Evolutionary conservation across 1,140 invertebrate genomes (phyloP), one percentile per base, ranked within the genome.

Genomic region (Drosophila sp.): DNA sequence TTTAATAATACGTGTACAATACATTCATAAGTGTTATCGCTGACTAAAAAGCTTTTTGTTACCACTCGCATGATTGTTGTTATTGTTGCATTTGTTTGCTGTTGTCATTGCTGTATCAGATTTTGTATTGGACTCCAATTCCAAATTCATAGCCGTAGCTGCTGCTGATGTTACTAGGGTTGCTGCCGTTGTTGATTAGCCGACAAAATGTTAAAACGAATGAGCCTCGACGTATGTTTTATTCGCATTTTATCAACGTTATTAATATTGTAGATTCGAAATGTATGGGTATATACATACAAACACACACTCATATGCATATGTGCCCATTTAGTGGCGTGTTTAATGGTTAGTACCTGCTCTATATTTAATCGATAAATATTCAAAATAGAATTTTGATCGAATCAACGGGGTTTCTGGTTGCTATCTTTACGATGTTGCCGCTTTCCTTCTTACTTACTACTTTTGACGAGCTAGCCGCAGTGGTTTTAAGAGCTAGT

Each of bases 21-120:
- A 70, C 75, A 85, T 81, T 76, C 82, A 86, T 76, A 79, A 86
- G 82, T 86, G 82, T 86, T 86, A 86, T 86, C 82, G 82, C 83
- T 82, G 83, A 87, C 82, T 86, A 86, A 86, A 86, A 86, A 86
- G 82, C 82, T 86, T 87, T 86, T 82, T 85, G 83, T 85, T 85
- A 83, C 82, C 82, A 69, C 74, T 86, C 78, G 62, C 66, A 32
- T 69, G 70, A 70, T 77, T 77, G 75, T 65, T 75, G 73, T 55
- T 76, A 65, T 78, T 72, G 54, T 50, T 65, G 71, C 78, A 79
- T 82, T 70, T 86, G 82, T 86, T 61, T 82, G 70, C 79, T 66
- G 70, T 79, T 86, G 74, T 81, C 83, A 78, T 81, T 81, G 66
- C 56, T 69, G 70, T 71, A 80, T 84, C 69, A 41, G 72, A 83